Evolutionary conservation across 2,797 vertebrate species (phyloP).

Genomic region (Delichon dasypus): DNA sequence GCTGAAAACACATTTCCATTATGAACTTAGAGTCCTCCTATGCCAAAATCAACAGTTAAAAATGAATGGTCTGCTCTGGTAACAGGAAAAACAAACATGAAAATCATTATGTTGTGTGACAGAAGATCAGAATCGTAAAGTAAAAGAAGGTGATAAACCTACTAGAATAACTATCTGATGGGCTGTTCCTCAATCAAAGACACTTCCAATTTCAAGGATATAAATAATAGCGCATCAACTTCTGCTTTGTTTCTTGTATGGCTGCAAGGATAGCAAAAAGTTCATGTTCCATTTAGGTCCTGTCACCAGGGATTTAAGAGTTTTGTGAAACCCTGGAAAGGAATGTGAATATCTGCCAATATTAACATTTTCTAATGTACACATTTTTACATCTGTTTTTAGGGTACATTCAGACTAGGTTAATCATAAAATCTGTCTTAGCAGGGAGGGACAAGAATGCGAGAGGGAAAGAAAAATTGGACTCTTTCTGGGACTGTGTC

Average conservation of each 20-base stretch:
- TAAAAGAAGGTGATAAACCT: constrained; percentile 26
- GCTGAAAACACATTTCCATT: constrained; percentile 57
- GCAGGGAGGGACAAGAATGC: not conserved
- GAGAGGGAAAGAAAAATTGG: not conserved
- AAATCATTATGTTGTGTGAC: constrained; percentile 38
- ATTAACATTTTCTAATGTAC: constrained; percentile 46
- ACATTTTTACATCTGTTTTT: constrained; percentile 44
- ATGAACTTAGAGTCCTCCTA: constrained; percentile 15
- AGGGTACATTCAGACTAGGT: constrained; percentile 6
- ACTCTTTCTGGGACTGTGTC: not conserved
- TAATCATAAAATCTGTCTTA: not conserved
- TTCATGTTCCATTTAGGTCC: constrained; percentile 2
- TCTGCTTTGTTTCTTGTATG: constrained; percentile 49
- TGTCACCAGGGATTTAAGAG: not conserved
- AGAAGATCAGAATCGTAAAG: constrained; percentile 53
- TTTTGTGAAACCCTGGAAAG: constrained; percentile 44
- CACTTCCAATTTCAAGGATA: not conserved
- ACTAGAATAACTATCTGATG: not conserved
- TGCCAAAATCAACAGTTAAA: constrained; percentile 70
- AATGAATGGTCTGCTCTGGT: constrained; percentile 68
- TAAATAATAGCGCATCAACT: not conserved
- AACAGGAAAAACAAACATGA: constrained; percentile 64
- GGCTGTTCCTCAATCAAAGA: not conserved
- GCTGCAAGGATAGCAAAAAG: constrained; percentile 17
- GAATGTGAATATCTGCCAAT: constrained; percentile 51